Conservation (phyloP, 2,797 vertebrate genomes). For the Tiaroga cobitis region DNA sequence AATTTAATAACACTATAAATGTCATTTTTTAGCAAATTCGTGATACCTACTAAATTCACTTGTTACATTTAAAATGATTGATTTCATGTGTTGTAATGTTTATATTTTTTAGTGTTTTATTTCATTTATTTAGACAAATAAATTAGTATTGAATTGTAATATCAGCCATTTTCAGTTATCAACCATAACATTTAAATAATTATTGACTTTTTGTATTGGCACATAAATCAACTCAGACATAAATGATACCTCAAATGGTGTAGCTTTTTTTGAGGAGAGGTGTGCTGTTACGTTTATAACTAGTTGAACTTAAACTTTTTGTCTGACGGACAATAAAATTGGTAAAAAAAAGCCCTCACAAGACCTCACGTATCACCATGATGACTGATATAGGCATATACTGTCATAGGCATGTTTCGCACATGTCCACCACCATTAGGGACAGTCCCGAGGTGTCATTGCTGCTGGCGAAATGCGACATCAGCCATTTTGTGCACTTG, state of each 20-base stretch:
- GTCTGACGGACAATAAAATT: not conserved
- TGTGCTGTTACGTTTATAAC: not conserved
- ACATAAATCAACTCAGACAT: not conserved
- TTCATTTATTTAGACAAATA: not conserved
- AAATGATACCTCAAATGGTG: not conserved
- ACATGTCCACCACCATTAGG: slow-evolving; percentile 20
- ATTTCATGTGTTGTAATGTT: not conserved
- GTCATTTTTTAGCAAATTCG: not conserved
- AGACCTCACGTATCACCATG: not conserved
- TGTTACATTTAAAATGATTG: not conserved
- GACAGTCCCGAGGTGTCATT: not conserved
- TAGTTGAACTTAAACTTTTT: not conserved
- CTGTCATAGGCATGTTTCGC: not conserved
- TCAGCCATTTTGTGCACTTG: not conserved
- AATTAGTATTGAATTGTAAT: slow-evolving; percentile 1
- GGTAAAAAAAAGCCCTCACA: not conserved
- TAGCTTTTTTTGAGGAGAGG: not conserved
- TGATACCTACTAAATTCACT: not conserved
- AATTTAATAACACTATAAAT: not conserved
- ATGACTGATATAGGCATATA: too few species aligned
- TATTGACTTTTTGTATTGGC: not conserved
- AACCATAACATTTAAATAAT: not conserved
- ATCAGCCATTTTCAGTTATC: not conserved
- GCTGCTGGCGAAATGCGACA: not conserved
- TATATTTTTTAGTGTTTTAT: not conserved